Percentiles rank a stretch among this genome's conserved stretches.
phyloP scores from a whole-genome alignment of 2,797 vertebrate species.

The Scolopax rusticola region DNA sequence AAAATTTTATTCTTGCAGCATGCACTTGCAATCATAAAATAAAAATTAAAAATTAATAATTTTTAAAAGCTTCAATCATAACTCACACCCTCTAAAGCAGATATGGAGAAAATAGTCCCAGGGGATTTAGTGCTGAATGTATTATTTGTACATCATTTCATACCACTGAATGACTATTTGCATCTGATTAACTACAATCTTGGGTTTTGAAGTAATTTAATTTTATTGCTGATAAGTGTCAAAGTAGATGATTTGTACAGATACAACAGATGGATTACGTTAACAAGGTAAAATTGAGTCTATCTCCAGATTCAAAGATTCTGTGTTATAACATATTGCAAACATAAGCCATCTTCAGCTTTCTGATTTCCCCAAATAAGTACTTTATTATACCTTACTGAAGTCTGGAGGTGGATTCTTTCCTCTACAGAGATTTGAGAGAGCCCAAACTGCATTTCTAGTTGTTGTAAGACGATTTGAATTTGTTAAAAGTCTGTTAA shows the following conservation, averaged over 20 bases:
- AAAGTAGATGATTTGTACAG: background rate
- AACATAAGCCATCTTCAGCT: background rate
- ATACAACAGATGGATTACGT: background rate
- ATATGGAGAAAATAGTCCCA: background rate
- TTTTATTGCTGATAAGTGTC: background rate
- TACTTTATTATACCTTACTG: conserved; percentile 82
- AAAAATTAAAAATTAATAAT: background rate
- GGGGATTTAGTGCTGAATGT: background rate
- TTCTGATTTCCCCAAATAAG: background rate
- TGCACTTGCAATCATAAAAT: background rate
- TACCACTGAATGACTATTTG: background rate
- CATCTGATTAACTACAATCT: background rate
- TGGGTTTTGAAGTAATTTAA: background rate
- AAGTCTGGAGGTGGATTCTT: conserved; percentile 94
- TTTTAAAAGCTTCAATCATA: background rate
- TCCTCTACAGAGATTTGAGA: conserved; percentile 92
- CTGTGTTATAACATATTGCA: background rate
- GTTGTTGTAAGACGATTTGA: conserved; percentile 96
- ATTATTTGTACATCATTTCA: background rate
- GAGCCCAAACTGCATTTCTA: conserved; percentile 95
- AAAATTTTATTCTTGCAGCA: background rate
- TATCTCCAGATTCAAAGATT: background rate
- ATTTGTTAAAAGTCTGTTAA: conserved; percentile 90
- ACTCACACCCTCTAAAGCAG: background rate
- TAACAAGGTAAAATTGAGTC: background rate